Base-by-base conservation (phyloP, 2,888 invertebrate species). In the Teinopalpus imperialis region DNA sequence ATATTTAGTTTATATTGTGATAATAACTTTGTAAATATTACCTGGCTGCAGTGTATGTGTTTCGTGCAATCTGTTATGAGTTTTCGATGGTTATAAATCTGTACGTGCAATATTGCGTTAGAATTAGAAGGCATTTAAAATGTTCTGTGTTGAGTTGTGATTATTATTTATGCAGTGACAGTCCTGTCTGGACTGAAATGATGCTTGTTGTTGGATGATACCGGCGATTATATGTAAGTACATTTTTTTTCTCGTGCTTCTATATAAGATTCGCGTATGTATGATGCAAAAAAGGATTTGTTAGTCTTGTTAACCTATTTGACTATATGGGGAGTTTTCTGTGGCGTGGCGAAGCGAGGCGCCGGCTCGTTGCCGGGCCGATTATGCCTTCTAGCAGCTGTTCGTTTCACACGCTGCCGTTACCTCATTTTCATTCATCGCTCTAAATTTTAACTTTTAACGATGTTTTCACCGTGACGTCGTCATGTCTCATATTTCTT, bases 101-200 rank as follows among this genome's bases (percentile, higher is more conserved):
- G 59, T 79, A 76, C 69, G 86, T 86, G 86, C 77, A 80, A 77
- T 83, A 78, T 64, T 76, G 67, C 71, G 71, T 81, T 77, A 72
- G 69, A 81, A 78, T 81, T 77, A 72, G 69, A 81, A 78, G 74
- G 74, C 73, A 69, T 67, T 68, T 69, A 81, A 80, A 82, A 80
- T 83, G 81, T 82, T 85, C 79, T 69, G 80, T 81, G 85, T 82
- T 81, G 73, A 82, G 77, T 85, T 81, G 87, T 87, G 87, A 86
- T 83, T 81, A 85, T 85, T 80, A 86, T 82, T 81, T 86, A 81
- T 75, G 66, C 80, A 81, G 87, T 86, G 87, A 72, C 78, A 80
- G 70, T 78, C 69, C 64, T 69, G 69, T 72, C 70, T 74, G 81
- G 81, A 76, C 80, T 76, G 77, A 77, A 71, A 83, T 79, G 77